Base-by-base conservation (phyloP, 2,888 invertebrate genomes). In the Hermaeophaga mercurialis region DNA sequence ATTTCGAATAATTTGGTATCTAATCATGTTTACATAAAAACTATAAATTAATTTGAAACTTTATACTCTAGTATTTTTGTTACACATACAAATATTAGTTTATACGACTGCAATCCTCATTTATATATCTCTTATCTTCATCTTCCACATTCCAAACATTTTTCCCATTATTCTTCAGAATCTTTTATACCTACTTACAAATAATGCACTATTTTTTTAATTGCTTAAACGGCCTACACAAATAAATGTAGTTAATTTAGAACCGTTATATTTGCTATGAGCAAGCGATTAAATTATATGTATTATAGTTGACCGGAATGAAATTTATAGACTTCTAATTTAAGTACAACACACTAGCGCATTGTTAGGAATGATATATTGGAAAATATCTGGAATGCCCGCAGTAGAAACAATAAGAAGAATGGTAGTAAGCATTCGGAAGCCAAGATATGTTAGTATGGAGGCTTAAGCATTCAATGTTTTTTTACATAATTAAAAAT, bases 241-340 rank as follows among this genome's bases (percentile, higher is more conserved):
- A 41, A 18, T 38, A 18, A 8, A 19, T 18, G 17, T 18, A 38
- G n/a, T 19, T 19, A 41, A 19, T 41, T 22, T 12, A 22, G 12
- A 22, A 19, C 41, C 41, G 22, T 41, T 41, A 41, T 18, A 41
- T 41, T 41, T 41, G 41, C 41, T 22, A 2, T 19, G 22, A 41
- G 41, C 41, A 41, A 41, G 11, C 22, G 22, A 19, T 41, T 19
- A 41, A 41, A 41, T 31, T 14, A 45, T 45, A 14, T 36, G 9
- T 19, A 33, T 12, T 9, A 33, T 31, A 17, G 31, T 46, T 18
- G 15, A 4, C 18, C 33, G 7, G 24, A 36, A 38, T 38, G 15
- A 36, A 39, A 49, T 33, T 41, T 50, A 50, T 41, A 41, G 41
- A 26, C 39, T 50, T 50, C 50, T 41, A 50, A 50, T 50, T 50